Evolutionary conservation across 2,113 vertebrate genomes (phyloP), one percentile per base, ranked within the genome.

Genomic region (Hydropotes inermis): DNA sequence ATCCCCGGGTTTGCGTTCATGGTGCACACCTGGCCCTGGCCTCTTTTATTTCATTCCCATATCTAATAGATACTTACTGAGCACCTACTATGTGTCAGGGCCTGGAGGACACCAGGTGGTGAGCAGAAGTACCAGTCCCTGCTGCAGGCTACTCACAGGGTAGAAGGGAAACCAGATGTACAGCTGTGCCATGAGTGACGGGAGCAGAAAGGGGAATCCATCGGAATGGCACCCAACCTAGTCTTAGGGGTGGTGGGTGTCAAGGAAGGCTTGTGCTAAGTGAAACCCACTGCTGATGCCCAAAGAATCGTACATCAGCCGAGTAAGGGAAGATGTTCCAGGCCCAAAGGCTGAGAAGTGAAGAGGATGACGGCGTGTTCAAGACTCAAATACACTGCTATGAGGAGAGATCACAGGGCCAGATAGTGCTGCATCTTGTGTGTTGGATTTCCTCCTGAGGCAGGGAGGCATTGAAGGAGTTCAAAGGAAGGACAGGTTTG

Each of bases 101-200:
- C 45, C 17, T 28, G 43, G 19, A 23, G 61, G 50, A 85, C 27
- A 12, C 3, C 33, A 36, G 0, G 21, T 14, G 45, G 28, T 52
- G 43, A 47, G 45, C 84, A 82, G 52, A 76, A n/a, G 36, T 2
- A 12, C 8, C 1, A 2, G 14, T 60, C 67, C 30, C 60, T 33
- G 47, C n/a, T 9, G 2, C 1, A 33, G 39, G 52, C 67, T 57
- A 30, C 57, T 57, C 76, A 45, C 17, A 14, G 33, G 19, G 39
- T 74, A 0, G 4, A 2, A 2, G 28, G 30, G 47, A 84, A 89
- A n/a, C 14, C 43, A 47, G 27, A 14, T 12, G 0, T 1, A 2
- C 3, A 82, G 1, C 25, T 19, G 47, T 14, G 9, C 28, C 3
- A 0, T 45, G 36, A 61, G 43, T 84, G 90, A 83, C 16, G 81